Evolutionary conservation across 2,888 invertebrate genomes (phyloP).

Genomic region (Phymatocera aterrima): DNA sequence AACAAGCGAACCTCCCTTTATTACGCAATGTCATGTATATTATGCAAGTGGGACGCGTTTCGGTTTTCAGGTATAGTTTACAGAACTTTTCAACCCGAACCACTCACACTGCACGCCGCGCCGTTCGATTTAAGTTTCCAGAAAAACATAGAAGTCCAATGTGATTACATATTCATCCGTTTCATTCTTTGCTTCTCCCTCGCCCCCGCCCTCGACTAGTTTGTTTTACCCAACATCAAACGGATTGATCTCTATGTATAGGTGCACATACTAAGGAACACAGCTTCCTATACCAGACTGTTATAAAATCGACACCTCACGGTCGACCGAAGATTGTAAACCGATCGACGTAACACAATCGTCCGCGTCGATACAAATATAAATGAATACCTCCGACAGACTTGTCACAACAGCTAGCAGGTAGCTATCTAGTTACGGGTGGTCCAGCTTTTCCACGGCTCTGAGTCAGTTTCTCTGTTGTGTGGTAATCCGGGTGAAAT

Average conservation of each 20-base stretch:
- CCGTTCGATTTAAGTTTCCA: neutral
- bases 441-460: too few species aligned
- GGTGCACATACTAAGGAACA: too few species aligned
- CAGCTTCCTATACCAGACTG: neutral
- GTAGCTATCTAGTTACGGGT: too few species aligned
- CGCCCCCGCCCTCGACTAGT: too few species aligned
- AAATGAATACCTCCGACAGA: too few species aligned
- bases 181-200: neutral
- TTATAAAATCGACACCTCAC: neutral
- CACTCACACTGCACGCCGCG: too few species aligned
- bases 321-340: constrained; percentile 22
- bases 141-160: too few species aligned
- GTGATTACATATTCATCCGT: neutral
- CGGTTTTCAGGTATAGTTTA: neutral
- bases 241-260: neutral
- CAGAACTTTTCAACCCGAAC: neutral
- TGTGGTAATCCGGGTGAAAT: too few species aligned
- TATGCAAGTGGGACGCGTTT: neutral
- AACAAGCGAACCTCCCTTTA: neutral
- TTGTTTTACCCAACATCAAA: constrained; percentile 2
- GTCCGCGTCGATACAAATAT: too few species aligned
- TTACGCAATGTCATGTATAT: neutral
- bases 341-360: neutral
- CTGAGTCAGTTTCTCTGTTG: too few species aligned
- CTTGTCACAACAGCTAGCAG: too few species aligned